These are phyloP conservation scores for Heteronetta atricapilla DNA, from an alignment of 2,113 vertebrate species.

Conservation along the genomic window DNA sequence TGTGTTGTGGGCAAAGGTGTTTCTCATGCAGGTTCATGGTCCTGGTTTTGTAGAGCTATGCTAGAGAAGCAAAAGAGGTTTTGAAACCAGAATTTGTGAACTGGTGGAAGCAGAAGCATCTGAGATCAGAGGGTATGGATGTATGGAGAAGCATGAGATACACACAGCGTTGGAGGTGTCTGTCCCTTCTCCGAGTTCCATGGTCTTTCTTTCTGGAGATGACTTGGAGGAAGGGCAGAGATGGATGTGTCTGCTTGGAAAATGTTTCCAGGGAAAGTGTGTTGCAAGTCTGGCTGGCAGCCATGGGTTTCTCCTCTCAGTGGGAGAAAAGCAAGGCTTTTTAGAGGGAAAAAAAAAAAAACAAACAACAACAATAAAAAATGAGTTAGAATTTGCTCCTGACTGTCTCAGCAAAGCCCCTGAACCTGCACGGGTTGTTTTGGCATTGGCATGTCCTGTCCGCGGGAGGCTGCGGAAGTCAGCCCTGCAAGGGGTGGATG, in stretches of 20 bases:
- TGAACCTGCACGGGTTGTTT: not conserved
- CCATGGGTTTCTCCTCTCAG: not conserved
- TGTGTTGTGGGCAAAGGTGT: not conserved
- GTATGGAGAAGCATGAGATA: not conserved
- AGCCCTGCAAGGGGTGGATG: not conserved
- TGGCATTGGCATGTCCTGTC: not conserved
- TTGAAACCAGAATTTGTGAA: not conserved
- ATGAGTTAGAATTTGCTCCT: not conserved
- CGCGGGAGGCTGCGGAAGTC: not conserved
- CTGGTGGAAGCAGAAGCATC: not conserved
- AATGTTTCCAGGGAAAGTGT: not conserved
- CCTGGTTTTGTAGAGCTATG: not conserved
- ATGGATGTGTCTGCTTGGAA: not conserved
- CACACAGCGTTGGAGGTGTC: not conserved
- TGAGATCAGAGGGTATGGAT: not conserved
- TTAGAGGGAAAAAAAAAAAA: rapidly evolving
- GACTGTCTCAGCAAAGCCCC: not conserved
- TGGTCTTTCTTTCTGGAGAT: not conserved
- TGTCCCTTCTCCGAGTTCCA: not conserved
- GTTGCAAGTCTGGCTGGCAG: not conserved
- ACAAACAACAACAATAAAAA: not conserved
- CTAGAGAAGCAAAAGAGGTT: not conserved
- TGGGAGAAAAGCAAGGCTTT: not conserved
- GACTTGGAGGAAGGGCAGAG: not conserved
- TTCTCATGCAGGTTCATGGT: not conserved